Conservation (phyloP, 2,113 vertebrate species). For the Tympanuchus pallidicinctus region DNA sequence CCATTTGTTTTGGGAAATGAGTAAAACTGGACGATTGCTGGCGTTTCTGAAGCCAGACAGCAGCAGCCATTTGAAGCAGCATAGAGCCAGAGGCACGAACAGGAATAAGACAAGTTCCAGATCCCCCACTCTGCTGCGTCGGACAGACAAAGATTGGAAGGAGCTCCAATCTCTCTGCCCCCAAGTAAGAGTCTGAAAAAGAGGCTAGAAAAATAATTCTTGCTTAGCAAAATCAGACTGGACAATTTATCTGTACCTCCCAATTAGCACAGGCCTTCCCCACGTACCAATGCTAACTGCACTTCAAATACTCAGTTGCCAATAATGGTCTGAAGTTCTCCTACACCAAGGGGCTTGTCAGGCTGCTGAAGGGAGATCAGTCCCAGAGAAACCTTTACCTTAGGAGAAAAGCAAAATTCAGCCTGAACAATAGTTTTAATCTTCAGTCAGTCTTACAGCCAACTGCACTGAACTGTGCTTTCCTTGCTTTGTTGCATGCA, state of each 20-base stretch:
- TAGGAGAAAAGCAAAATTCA: not conserved
- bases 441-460: slow-evolving; percentile 2
- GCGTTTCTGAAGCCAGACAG: slow-evolving; percentile 54
- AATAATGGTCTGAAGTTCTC: slow-evolving; percentile 6
- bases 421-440: not conserved
- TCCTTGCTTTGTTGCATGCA: not conserved
- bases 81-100: slow-evolving; percentile 40
- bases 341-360: slow-evolving; percentile 38
- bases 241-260: slow-evolving; percentile 40
- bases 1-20: slow-evolving; percentile 7
- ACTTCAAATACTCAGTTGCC: slow-evolving; percentile 7
- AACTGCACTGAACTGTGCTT: not conserved
- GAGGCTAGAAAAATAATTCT: slow-evolving; percentile 10
- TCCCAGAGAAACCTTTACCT: slow-evolving; percentile 34
- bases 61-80: slow-evolving; percentile 52
- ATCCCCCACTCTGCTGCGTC: not conserved
- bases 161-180: not conserved
- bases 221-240: slow-evolving; percentile 10
- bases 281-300: not conserved
- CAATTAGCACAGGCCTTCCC: slow-evolving; percentile 12
- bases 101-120: slow-evolving; percentile 42
- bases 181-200: not conserved
- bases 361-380: not conserved
- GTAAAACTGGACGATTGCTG: slow-evolving; percentile 38
- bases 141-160: slow-evolving; percentile 39